These are phyloP conservation scores for Hesperophylax magnus DNA, from an alignment of 1,140 invertebrate species.

Conservation along the genomic window DNA sequence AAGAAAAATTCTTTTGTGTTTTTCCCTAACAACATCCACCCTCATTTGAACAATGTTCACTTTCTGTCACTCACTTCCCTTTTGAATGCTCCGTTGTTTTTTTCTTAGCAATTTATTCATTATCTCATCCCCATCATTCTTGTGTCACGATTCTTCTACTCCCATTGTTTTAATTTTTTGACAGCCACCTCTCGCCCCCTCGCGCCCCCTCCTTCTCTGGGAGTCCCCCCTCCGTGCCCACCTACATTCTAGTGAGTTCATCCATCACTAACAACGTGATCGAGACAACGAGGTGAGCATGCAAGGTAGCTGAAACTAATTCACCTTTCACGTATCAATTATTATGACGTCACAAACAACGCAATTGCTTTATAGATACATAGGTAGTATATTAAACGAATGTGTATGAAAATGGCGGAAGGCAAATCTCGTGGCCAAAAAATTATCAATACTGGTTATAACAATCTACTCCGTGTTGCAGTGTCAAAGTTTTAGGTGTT, in stretches of 20 bases:
- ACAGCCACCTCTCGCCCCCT: neutral
- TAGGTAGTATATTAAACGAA: neutral
- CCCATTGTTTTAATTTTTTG: slow-evolving; percentile 40
- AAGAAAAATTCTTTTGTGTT: neutral
- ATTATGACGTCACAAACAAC: neutral
- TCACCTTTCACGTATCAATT: neutral
- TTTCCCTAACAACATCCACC: neutral
- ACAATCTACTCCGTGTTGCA: no score
- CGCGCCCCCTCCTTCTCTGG: neutral
- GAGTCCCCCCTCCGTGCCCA: neutral
- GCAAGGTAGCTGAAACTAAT: neutral
- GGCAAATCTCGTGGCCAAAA: neutral
- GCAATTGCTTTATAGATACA: neutral
- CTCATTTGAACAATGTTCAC: neutral
- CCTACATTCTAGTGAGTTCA: neutral
- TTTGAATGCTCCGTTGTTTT: neutral
- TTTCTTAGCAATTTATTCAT: slow-evolving; percentile 35
- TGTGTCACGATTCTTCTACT: slow-evolving; percentile 19
- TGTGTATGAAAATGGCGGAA: neutral
- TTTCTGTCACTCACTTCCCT: slow-evolving; percentile 8
- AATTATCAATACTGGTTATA: neutral
- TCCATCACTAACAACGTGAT: slow-evolving; percentile 16
- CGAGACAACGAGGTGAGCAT: neutral
- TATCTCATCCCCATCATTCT: slow-evolving; percentile 41
- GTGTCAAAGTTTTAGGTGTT: no score